Evolutionary conservation across 2,113 vertebrate genomes (phyloP).

Genomic region (Anarhynchus alexandrinus): DNA sequence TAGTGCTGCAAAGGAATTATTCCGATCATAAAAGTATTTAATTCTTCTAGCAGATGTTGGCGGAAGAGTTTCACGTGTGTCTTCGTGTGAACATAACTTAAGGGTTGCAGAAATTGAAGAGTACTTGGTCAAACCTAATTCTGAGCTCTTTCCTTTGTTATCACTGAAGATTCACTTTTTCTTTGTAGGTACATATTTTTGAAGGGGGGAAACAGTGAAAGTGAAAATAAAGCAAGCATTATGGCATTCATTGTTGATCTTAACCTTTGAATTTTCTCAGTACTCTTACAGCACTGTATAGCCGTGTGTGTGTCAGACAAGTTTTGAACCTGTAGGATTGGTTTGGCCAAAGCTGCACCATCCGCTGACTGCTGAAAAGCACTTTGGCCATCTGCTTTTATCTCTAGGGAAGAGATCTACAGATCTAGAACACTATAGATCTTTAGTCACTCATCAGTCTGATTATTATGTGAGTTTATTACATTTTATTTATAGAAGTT

Average conservation of each 20-base stretch:
- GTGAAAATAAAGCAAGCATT: not conserved
- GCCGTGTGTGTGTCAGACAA: not conserved
- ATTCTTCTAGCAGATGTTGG: not conserved
- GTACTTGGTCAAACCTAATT: not conserved
- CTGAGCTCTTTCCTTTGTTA: not conserved
- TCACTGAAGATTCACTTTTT: not conserved
- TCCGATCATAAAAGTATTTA: fast-evolving
- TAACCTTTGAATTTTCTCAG: not conserved
- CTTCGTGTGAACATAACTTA: not conserved
- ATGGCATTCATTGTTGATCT: not conserved
- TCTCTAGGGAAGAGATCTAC: not conserved
- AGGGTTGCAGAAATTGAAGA: not conserved
- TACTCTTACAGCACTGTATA: not conserved
- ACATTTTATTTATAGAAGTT: not conserved
- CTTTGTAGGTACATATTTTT: not conserved
- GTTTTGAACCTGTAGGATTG: not conserved
- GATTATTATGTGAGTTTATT: not conserved
- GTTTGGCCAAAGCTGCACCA: not conserved
- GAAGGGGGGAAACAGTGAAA: not conserved
- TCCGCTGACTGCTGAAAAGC: not conserved
- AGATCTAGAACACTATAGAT: not conserved
- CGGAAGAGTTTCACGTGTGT: not conserved
- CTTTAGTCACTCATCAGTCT: not conserved
- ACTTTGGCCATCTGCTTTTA: not conserved
- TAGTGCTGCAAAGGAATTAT: not conserved